Evolutionary conservation across 2,797 vertebrate genomes (phyloP).

Genomic region (Lagodon rhomboides): DNA sequence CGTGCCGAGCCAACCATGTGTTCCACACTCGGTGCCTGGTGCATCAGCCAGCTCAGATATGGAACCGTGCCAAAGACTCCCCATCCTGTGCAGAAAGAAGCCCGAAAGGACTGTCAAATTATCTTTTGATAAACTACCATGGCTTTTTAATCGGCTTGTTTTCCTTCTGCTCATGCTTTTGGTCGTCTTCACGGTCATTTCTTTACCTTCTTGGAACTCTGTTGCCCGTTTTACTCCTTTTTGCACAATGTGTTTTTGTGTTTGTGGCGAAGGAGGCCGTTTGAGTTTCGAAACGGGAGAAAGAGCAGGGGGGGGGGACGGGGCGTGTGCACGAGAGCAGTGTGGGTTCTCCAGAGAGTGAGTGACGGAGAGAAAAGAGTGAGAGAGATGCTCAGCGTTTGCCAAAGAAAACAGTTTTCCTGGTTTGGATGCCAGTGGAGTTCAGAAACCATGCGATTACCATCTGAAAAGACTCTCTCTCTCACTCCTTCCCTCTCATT

Average conservation of each 20-base stretch:
- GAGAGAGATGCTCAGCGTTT: constrained; percentile 56
- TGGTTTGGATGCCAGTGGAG: constrained; percentile 73
- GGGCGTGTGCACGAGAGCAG: constrained; percentile 47
- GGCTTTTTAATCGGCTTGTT: constrained; percentile 37
- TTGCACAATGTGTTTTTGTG: constrained; percentile 66
- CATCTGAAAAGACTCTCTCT: constrained; percentile 77
- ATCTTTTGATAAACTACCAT: constrained; percentile 57
- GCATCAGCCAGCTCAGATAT: constrained; percentile 51
- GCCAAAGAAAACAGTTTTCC: constrained; percentile 83
- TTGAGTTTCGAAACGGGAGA: constrained; percentile 53
- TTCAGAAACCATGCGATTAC: constrained; percentile 80
- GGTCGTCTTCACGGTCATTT: constrained; percentile 34
- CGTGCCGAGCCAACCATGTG: constrained; percentile 65
- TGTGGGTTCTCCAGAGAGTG: constrained; percentile 60
- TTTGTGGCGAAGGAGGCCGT: constrained; percentile 48
- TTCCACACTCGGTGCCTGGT: constrained; percentile 42
- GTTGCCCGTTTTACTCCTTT: constrained; percentile 22
- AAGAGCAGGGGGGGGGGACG: constrained; percentile 19
- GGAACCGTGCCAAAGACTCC: constrained; percentile 51
- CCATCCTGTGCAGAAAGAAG: constrained; percentile 39
- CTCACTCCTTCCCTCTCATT: constrained; percentile 25
- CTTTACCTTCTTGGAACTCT: constrained; percentile 40
- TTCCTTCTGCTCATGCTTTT: constrained; percentile 18
- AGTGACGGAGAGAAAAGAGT: constrained; percentile 55
- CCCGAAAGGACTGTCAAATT: constrained; percentile 55